Evolutionary conservation across 1,140 invertebrate species (phyloP).

Genomic region (Armadillidium nasatum): DNA sequence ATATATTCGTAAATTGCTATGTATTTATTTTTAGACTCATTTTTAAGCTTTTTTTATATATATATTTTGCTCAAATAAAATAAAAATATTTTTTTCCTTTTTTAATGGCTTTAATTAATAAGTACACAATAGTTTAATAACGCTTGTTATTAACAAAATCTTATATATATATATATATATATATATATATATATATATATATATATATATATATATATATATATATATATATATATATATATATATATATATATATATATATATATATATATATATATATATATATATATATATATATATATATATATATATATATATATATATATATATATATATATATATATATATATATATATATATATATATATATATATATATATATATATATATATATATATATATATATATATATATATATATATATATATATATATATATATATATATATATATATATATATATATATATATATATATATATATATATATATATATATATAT

Average conservation of each 20-base stretch:
- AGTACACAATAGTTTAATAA: too few species aligned
- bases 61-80: too few species aligned
- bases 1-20: too few species aligned
- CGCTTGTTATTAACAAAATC: too few species aligned
- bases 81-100: too few species aligned
- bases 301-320: slow-evolving; percentile 20
- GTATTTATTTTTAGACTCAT: too few species aligned
- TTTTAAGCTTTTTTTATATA: too few species aligned
- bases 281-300: slow-evolving; percentile 1
- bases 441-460: slow-evolving; percentile 16
- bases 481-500: slow-evolving; percentile 16
- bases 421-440: slow-evolving; percentile 13
- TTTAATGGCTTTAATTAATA: too few species aligned
- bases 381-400: slow-evolving; percentile 6
- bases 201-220: slow-evolving; percentile 29
- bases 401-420: slow-evolving; percentile 7
- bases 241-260: slow-evolving; percentile 20
- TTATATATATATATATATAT: slow-evolving; percentile 1
- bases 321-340: slow-evolving; percentile 14
- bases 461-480: slow-evolving; percentile 15
- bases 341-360: slow-evolving; percentile 1
- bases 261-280: too few species aligned
- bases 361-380: slow-evolving; percentile 16
- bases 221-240: slow-evolving; percentile 27
- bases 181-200: slow-evolving; percentile 26